Conservation (phyloP, 2,888 invertebrate genomes). For the Oeneis ivallda region DNA sequence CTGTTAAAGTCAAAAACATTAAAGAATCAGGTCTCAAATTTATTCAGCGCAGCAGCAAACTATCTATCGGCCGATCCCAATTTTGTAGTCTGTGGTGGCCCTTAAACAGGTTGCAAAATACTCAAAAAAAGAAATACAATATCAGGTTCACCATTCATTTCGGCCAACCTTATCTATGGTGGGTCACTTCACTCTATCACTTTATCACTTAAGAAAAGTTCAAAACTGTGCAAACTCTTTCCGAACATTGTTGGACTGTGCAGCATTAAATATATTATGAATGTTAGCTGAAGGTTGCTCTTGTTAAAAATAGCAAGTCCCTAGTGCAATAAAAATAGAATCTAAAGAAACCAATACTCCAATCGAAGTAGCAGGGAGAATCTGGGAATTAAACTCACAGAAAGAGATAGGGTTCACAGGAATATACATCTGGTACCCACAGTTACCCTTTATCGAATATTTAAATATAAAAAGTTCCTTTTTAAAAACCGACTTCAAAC, state of each 20-base stretch:
- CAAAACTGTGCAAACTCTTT: constrained; percentile 33
- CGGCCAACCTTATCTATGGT: constrained; percentile 32
- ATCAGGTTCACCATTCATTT: constrained; percentile 31
- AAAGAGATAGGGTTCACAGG: too few species aligned
- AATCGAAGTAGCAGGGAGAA: neutral
- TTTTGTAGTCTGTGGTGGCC: neutral
- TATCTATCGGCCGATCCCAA: neutral
- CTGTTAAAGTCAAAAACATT: too few species aligned
- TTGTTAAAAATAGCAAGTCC: neutral
- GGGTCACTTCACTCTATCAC: constrained; percentile 22
- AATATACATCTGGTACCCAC: too few species aligned
- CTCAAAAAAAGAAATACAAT: constrained; percentile 38
- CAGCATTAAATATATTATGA: neutral
- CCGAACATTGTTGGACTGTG: neutral
- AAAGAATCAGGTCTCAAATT: too few species aligned
- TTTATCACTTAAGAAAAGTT: constrained; percentile 21
- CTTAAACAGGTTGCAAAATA: constrained; percentile 31
- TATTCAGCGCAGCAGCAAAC: neutral
- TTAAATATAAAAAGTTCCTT: too few species aligned
- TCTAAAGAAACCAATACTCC: too few species aligned
- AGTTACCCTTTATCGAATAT: too few species aligned
- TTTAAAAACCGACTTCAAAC: too few species aligned
- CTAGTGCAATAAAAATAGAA: neutral
- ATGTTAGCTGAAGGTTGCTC: neutral
- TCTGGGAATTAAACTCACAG: neutral